Evolutionary conservation across 1,140 invertebrate genomes (phyloP), one percentile per base, ranked within the genome.

Genomic region (Halotydeus destructor): DNA sequence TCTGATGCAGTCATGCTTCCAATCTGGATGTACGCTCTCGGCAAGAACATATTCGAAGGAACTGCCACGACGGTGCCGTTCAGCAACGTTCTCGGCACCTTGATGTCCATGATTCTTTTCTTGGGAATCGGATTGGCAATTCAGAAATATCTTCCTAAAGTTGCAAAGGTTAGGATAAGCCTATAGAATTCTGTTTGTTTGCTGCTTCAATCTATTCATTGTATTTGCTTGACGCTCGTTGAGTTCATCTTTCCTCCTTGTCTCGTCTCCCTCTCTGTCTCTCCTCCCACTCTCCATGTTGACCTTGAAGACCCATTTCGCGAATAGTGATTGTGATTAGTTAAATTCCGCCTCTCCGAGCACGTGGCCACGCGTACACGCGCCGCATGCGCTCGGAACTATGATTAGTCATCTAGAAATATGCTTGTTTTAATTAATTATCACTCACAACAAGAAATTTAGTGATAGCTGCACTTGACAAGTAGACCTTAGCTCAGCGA

Each of bases 21-120:
- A 0, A 56, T 85, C 1, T 96, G 89, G 89, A 62, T 89, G n/a
- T 83, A 88, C 54, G 82, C 83, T 0, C 65, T 96, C n/a, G 88
- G 86, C 0, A 68, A 66, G 48, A 44, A 44, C 26, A 73, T 91
- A n/a, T 80, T 84, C 52, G 60, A 66, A 1, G 65, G 70, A 43
- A 74, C 68, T 0, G 61, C 73, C 38, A 66, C 86, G 3, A 60
- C 57, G 21, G 74, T 93, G 18, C 89, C 89, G 0, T 93, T 88
- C 56, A 43, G 48, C 1, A 75, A 74, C 21, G 85, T 96, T 39
- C 70, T 73, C 0, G 64, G 58, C 1, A 73, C 81, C 48, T 75
- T 88, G 0, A 51, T 73, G 16, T 69, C 71, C 0, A 67, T 96
- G n/a, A 60, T 94, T 3, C 58, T 91, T 28, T 88, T 88, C 1